These are phyloP conservation scores for Bibio marci DNA, from an alignment of 2,888 invertebrate genomes.

Conservation along the genomic window DNA sequence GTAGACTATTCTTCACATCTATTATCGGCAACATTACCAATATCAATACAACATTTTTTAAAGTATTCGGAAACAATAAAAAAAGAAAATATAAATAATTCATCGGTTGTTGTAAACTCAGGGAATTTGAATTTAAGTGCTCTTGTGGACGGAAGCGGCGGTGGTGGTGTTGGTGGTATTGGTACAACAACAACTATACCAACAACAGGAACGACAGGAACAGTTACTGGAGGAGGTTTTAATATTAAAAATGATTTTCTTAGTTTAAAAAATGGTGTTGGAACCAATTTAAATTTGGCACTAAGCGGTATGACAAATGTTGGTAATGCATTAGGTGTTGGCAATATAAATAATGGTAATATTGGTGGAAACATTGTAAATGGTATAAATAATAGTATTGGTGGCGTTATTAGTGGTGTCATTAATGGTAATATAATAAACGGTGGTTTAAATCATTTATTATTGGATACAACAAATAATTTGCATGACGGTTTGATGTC, in stretches of 20 bases:
- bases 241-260: constrained; percentile 24
- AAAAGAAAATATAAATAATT: constrained; percentile 18
- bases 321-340: constrained; percentile 18
- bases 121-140: constrained; percentile 21
- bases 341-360: constrained; percentile 11
- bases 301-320: constrained; percentile 21
- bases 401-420: not conserved
- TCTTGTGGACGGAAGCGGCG: not conserved
- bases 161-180: constrained; percentile 10
- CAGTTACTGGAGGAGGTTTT: constrained; percentile 14
- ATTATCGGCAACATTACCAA: constrained; percentile 30
- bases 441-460: constrained; percentile 8
- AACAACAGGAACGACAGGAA: not conserved
- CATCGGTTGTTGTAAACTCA: constrained; percentile 21
- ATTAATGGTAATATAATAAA: constrained; percentile 5
- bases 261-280: constrained; percentile 8
- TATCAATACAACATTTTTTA: constrained; percentile 31
- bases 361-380: constrained; percentile 15
- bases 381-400: not conserved
- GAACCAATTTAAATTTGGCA: constrained; percentile 27
- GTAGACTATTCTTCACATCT: constrained; percentile 31
- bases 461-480: constrained; percentile 6
- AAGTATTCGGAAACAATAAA: constrained; percentile 31
- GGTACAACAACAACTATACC: constrained; percentile 14
- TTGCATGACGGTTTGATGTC: constrained; percentile 19